phyloP scores from a whole-genome alignment of 2,888 invertebrate species.

The Nebria salina region DNA sequence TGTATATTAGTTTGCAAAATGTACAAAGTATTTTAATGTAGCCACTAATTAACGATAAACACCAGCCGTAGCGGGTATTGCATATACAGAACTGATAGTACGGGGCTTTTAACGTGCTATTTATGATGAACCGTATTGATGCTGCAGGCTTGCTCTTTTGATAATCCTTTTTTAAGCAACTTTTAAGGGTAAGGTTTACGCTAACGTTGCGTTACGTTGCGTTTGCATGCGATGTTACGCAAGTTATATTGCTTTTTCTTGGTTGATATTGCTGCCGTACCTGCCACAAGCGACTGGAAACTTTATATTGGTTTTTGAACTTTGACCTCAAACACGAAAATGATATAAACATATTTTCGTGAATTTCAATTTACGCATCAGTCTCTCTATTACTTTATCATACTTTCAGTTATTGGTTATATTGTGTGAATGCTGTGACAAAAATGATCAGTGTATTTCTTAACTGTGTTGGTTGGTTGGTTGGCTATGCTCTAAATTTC shows the following conservation, averaged over 20 bases:
- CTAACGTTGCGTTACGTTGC: conserved; percentile 34
- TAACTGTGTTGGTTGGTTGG: background rate
- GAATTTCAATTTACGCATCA: conserved; percentile 39
- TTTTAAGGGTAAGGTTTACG: conserved; percentile 31
- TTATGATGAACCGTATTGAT: no score
- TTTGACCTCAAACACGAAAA: conserved; percentile 41
- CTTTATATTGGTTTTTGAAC: conserved; percentile 46
- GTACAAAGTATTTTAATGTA: no score
- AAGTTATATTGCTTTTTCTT: conserved; percentile 46
- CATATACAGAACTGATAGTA: no score
- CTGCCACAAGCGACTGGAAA: conserved; percentile 17
- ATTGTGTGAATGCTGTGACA: background rate
- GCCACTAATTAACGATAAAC: no score
- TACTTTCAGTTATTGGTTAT: background rate
- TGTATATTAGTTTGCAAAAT: no score
- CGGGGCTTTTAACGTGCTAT: no score
- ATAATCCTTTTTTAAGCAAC: conserved; percentile 27
- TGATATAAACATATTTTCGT: conserved; percentile 43
- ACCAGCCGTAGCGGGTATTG: no score
- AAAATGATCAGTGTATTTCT: background rate
- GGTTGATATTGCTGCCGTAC: conserved; percentile 25
- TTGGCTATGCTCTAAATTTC: background rate
- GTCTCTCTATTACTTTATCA: background rate
- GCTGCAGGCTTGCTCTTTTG: background rate
- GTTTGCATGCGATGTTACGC: conserved; percentile 38